These are phyloP conservation scores for Apocrypta bakeri DNA, from an alignment of 1,140 invertebrate genomes.

Conservation along the genomic window DNA sequence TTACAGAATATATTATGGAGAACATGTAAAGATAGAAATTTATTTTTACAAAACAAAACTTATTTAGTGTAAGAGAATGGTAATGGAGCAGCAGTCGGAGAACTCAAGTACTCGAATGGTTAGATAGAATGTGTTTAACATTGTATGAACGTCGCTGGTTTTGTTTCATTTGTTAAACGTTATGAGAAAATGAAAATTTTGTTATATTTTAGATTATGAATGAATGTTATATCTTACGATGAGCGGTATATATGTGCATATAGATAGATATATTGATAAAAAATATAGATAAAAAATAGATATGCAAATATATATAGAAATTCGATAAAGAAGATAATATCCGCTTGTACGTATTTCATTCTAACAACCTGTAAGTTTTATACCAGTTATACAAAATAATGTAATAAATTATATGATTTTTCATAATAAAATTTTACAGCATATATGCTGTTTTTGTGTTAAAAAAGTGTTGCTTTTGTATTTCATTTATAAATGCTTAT, in stretches of 20 bases:
- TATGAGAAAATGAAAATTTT: slow-evolving; percentile 36
- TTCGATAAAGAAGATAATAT: slow-evolving; percentile 41
- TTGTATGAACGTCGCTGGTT: slow-evolving; percentile 10
- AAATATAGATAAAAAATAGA: slow-evolving; percentile 1
- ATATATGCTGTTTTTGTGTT: slow-evolving; percentile 14
- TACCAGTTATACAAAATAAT: slow-evolving; percentile 49
- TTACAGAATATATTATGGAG: not conserved
- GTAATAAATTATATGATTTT: slow-evolving; percentile 56
- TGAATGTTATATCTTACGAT: slow-evolving; percentile 48
- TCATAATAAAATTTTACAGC: slow-evolving; percentile 54
- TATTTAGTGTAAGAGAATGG: slow-evolving; percentile 15
- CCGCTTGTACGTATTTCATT: slow-evolving; percentile 48
- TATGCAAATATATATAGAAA: not conserved
- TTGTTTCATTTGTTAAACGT: slow-evolving; percentile 38
- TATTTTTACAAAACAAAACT: slow-evolving; percentile 36
- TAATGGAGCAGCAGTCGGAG: not conserved
- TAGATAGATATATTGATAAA: slow-evolving; percentile 10
- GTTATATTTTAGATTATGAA: slow-evolving; percentile 42
- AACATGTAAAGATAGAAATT: slow-evolving; percentile 13
- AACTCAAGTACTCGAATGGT: slow-evolving; percentile 16
- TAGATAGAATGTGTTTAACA: slow-evolving; percentile 10
- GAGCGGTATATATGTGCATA: slow-evolving; percentile 22
- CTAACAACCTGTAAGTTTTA: slow-evolving; percentile 50
- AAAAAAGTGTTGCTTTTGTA: not conserved
- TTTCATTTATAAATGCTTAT: not conserved